These are phyloP conservation scores for Catamblyrhynchus diadema DNA, from an alignment of 2,797 vertebrate species.

Conservation along the genomic window DNA sequence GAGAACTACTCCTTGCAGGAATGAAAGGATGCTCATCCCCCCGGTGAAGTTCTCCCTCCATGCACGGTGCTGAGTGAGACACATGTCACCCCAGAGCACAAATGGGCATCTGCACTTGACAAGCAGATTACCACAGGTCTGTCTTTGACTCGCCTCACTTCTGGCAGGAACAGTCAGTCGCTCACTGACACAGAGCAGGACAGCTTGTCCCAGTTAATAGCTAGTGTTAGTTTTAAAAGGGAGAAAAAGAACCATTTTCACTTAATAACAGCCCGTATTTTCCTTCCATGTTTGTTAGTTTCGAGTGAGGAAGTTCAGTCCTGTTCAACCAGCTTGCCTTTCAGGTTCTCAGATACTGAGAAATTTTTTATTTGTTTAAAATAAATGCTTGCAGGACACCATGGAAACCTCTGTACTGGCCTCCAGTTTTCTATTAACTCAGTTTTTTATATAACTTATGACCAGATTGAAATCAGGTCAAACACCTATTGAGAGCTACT, in stretches of 20 bases:
- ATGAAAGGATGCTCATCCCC: background rate
- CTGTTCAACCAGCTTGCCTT: background rate
- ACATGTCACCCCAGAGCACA: accelerated
- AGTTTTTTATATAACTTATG: background rate
- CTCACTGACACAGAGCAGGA: background rate
- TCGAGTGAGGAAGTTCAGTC: background rate
- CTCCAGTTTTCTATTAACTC: background rate
- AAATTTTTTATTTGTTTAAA: background rate
- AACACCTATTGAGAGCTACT: background rate
- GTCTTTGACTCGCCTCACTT: background rate
- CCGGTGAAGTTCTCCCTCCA: background rate
- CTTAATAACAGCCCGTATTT: background rate
- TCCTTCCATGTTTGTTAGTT: background rate
- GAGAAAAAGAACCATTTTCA: background rate
- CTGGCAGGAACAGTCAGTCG: background rate
- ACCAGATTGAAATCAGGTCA: background rate
- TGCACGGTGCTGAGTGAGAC: background rate
- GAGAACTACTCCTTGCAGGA: background rate
- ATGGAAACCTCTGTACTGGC: background rate
- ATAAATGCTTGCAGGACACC: background rate
- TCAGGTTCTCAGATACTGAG: background rate
- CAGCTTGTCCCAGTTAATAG: background rate
- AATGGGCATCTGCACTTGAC: background rate
- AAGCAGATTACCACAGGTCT: background rate
- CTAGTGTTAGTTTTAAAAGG: background rate